These are phyloP conservation scores for Baryphthengus martii DNA, from an alignment of 2,113 vertebrate genomes.

Conservation along the genomic window DNA sequence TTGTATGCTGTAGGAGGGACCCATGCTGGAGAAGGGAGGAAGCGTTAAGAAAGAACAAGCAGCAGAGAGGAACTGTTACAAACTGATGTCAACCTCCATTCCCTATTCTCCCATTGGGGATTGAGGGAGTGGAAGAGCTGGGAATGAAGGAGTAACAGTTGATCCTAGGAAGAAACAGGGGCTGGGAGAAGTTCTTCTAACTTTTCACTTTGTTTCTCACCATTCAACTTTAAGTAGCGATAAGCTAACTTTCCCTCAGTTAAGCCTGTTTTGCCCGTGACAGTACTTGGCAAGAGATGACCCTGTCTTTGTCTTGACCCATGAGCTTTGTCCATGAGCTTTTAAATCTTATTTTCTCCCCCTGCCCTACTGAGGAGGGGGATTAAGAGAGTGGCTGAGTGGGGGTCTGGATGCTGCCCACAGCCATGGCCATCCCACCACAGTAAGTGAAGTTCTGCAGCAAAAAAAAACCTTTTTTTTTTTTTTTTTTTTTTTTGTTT, in stretches of 20 bases:
- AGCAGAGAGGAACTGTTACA: not conserved
- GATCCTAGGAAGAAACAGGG: not conserved
- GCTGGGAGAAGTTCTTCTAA: not conserved
- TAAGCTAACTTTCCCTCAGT: not conserved
- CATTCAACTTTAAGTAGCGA: not conserved
- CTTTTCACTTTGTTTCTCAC: not conserved
- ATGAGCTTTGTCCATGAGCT: not conserved
- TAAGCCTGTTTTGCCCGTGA: accelerated
- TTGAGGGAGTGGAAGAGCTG: not conserved
- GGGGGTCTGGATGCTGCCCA: not conserved
- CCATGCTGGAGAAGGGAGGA: not conserved
- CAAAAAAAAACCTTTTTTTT: not conserved
- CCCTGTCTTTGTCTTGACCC: not conserved
- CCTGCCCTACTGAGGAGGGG: not conserved
- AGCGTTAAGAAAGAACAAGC: not conserved
- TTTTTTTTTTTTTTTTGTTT: not conserved
- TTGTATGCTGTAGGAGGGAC: not conserved
- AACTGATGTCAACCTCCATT: not conserved
- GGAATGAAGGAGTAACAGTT: not conserved
- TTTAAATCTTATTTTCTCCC: not conserved
- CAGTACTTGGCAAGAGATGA: not conserved
- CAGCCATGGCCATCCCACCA: accelerated
- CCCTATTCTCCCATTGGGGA: too few relatives aligned
- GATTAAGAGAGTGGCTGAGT: not conserved
- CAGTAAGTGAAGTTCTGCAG: not conserved